These are phyloP conservation scores for Pedetes capensis DNA, from an alignment of 2,113 vertebrate species.

Conservation along the genomic window DNA sequence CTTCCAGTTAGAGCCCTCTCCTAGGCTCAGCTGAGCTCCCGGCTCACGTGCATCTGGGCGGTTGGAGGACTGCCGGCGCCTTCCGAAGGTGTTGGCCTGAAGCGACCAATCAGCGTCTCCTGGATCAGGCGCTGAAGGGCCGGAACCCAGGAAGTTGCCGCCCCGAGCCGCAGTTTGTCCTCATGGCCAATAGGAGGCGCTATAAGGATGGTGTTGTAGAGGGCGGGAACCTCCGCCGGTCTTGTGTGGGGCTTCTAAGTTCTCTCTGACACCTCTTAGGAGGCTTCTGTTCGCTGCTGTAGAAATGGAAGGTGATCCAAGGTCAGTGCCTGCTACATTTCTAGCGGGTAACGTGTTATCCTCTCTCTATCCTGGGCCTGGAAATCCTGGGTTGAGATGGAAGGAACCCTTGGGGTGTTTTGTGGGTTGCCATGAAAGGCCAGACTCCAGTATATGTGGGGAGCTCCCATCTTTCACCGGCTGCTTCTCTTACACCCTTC, in stretches of 20 bases:
- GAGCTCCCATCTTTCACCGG: neutral
- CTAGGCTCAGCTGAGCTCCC: neutral
- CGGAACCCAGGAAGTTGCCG: slow-evolving; percentile 59
- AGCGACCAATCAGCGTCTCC: slow-evolving; percentile 66
- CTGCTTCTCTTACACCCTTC: neutral
- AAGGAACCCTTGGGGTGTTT: neutral
- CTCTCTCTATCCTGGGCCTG: neutral
- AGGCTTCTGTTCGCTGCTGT: neutral
- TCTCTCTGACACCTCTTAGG: neutral
- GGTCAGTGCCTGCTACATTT: slow-evolving; percentile 6
- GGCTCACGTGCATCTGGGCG: neutral
- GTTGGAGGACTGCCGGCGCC: neutral
- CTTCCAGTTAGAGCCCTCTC: neutral
- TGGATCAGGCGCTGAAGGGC: neutral
- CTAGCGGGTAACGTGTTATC: neutral
- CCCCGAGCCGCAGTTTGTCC: slow-evolving; percentile 45
- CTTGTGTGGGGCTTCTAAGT: neutral
- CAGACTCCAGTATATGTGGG: neutral
- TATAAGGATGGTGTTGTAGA: slow-evolving; percentile 51
- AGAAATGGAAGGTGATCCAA: slow-evolving; percentile 22
- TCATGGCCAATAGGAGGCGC: slow-evolving; percentile 64
- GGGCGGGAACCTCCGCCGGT: neutral
- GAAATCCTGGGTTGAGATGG: neutral
- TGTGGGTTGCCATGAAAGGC: neutral
- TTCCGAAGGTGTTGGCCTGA: slow-evolving; percentile 64